Evolutionary conservation across 2,888 invertebrate species (phyloP).

Genomic region (Eupithecia tripunctaria): DNA sequence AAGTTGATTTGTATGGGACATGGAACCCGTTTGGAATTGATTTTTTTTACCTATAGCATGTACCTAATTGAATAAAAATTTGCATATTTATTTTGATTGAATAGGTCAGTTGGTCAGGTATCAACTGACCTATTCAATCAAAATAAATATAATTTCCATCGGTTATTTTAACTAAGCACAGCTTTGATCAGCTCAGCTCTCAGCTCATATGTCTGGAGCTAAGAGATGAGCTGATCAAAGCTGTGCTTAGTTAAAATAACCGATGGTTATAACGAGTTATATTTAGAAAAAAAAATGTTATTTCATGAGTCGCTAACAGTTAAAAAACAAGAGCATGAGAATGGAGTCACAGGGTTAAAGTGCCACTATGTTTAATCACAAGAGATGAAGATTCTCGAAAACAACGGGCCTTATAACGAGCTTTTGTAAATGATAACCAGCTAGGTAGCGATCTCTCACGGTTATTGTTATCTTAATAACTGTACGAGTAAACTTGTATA

Average conservation of each 20-base stretch:
- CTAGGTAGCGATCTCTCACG: conserved; percentile 52
- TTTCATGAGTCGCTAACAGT: neutral
- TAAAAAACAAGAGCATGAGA: conserved; percentile 22
- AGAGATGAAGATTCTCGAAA: conserved; percentile 35
- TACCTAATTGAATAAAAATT: conserved; percentile 39
- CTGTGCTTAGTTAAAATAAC: too few relatives aligned
- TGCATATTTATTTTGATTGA: conserved; percentile 46
- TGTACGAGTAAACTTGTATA: conserved; percentile 16
- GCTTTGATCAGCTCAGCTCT: too few relatives aligned
- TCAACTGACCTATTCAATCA: conserved; percentile 26
- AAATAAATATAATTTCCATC: neutral
- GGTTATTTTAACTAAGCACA: too few relatives aligned
- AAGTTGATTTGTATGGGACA: neutral
- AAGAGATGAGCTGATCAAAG: too few relatives aligned
- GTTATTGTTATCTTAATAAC: conserved; percentile 51
- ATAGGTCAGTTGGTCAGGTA: too few relatives aligned
- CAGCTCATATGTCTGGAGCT: too few relatives aligned
- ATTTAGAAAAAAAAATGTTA: neutral
- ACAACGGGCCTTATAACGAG: conserved; percentile 48
- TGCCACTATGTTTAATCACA: conserved; percentile 18
- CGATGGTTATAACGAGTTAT: neutral
- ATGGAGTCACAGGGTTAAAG: conserved; percentile 26
- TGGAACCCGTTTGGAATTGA: neutral
- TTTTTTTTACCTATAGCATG: neutral
- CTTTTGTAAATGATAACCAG: conserved; percentile 30